phyloP scores from a whole-genome alignment of 1,140 invertebrate genomes.

The Carcinoscorpius rotundicauda region DNA sequence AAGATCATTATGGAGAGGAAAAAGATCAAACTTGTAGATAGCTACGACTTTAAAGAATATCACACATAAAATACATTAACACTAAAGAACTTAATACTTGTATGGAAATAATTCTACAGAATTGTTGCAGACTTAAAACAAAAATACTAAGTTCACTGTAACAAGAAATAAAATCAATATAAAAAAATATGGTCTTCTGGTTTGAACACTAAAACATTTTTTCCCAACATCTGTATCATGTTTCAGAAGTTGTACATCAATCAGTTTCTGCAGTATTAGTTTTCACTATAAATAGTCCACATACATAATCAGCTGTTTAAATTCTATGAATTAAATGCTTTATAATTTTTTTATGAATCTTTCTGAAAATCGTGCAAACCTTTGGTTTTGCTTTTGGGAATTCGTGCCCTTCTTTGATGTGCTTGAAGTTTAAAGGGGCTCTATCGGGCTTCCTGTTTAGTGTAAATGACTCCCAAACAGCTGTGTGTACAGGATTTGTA shows the following conservation, averaged over 20 bases:
- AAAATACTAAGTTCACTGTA: too few relatives aligned
- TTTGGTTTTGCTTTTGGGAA: constrained; percentile 84
- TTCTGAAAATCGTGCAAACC: constrained; percentile 31
- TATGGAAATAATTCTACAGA: too few relatives aligned
- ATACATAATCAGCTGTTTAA: constrained; percentile 1
- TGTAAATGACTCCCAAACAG: constrained; percentile 84
- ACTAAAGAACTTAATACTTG: too few relatives aligned
- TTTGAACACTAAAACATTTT: not conserved
- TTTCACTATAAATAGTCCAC: constrained; percentile 2
- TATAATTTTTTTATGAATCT: constrained; percentile 2
- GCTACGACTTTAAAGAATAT: too few relatives aligned
- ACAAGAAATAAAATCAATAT: too few relatives aligned
- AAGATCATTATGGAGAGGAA: not conserved
- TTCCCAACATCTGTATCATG: not conserved
- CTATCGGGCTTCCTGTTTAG: constrained; percentile 64
- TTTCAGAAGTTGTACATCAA: too few relatives aligned
- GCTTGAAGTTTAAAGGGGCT: constrained; percentile 70
- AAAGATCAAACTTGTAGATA: too few relatives aligned
- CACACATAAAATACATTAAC: too few relatives aligned
- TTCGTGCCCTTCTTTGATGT: constrained; percentile 54
- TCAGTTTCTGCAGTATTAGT: too few relatives aligned
- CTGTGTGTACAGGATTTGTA: constrained; percentile 71
- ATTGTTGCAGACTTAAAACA: too few relatives aligned
- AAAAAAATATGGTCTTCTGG: not conserved
- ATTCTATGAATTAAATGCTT: constrained; percentile 2